Conservation (phyloP, 2,797 vertebrate genomes). For the Epinephelus awoara region DNA sequence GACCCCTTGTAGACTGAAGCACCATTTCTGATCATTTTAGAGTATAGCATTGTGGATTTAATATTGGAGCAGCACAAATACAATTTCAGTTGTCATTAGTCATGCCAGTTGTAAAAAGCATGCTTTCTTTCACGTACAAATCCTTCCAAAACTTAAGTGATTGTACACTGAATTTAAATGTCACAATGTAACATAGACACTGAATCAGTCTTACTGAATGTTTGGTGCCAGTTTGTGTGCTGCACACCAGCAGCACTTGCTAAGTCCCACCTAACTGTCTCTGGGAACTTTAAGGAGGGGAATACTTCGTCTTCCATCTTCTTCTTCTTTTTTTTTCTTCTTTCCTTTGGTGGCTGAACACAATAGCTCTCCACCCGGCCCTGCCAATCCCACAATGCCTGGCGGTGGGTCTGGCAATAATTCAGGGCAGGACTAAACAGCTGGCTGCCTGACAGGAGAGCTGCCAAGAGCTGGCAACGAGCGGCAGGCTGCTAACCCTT, state of each 20-base stretch:
- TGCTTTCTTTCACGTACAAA: neutral
- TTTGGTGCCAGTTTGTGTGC: conserved; percentile 9
- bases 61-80: neutral
- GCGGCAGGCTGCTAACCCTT: conserved; percentile 98
- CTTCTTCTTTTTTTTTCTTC: conserved; percentile 5
- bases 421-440: conserved; percentile 98
- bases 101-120: neutral
- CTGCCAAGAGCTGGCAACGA: conserved; percentile 97
- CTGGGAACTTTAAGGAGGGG: conserved; percentile 56
- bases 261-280: conserved; percentile 25
- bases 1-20: no score
- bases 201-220: neutral
- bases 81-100: neutral
- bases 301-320: conserved; percentile 43
- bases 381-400: conserved; percentile 92
- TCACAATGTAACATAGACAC: neutral
- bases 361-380: conserved; percentile 76
- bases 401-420: conserved; percentile 90
- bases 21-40: neutral
- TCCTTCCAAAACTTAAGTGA: neutral
- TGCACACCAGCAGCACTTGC: conserved; percentile 21
- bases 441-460: conserved; percentile 96
- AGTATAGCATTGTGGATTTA: neutral
- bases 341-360: conserved; percentile 63
- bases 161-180: neutral